phyloP scores from a whole-genome alignment of 2,113 vertebrate species.

The Nothobranchius furzeri region DNA sequence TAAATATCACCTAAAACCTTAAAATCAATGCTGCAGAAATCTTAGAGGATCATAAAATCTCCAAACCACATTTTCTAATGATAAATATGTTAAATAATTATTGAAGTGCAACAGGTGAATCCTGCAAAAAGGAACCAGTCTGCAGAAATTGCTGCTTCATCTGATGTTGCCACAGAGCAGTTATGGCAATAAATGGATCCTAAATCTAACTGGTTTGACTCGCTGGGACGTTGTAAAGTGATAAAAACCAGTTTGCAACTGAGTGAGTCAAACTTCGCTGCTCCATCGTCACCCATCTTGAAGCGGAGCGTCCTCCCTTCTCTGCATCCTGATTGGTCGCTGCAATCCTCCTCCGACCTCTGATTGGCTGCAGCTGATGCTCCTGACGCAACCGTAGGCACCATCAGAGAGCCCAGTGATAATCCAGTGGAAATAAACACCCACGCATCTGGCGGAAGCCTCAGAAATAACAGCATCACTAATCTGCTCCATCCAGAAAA shows the following conservation, averaged over 20 bases:
- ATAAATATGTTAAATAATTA: too few relatives aligned
- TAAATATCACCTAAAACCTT: too few relatives aligned
- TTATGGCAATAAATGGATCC: too few relatives aligned
- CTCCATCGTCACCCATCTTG: constrained; percentile 29
- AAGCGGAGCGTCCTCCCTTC: constrained; percentile 18
- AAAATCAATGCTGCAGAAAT: too few relatives aligned
- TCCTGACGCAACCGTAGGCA: constrained; percentile 25
- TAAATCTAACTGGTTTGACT: not conserved
- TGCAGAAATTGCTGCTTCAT: not conserved
- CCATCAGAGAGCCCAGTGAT: constrained; percentile 31
- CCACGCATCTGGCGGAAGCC: constrained; percentile 20
- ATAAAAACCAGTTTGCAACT: constrained; percentile 2
- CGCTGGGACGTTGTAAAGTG: not conserved
- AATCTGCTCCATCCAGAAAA: not conserved
- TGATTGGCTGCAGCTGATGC: constrained; percentile 55
- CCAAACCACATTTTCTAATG: too few relatives aligned
- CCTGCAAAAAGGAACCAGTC: not conserved
- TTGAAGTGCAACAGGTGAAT: constrained; percentile 43
- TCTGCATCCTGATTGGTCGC: constrained; percentile 48
- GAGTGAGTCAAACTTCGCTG: not conserved
- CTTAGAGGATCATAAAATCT: too few relatives aligned
- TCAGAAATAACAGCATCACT: not conserved
- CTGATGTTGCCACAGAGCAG: not conserved
- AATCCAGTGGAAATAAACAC: constrained; percentile 57
- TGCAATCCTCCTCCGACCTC: not conserved